Evolutionary conservation across 2,113 vertebrate species (phyloP), one percentile per base, ranked within the genome.

Genomic region (Daubentonia madagascariensis): DNA sequence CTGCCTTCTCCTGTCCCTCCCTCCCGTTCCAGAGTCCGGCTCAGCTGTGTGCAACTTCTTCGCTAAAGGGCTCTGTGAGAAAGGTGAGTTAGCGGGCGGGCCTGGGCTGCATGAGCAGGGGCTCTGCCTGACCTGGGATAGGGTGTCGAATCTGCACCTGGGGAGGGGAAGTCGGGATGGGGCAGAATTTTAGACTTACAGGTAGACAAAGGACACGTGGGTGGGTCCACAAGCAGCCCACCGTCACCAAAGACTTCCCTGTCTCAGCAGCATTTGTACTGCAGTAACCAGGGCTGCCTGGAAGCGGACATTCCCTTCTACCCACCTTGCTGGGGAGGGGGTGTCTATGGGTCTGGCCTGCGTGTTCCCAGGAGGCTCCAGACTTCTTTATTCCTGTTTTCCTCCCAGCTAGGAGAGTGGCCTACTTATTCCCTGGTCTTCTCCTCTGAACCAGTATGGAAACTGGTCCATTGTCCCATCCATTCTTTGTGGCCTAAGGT

Each of bases 1-100:
- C 54, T 23, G 1, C 14, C 14, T 8, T 40, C n/a, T 32, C 35
- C 23, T 25, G 63, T 9, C 37, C 57, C 52, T 61, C 57, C 25
- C 59, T 63, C 8, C 17, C 35, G 54, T 6, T 7, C 8, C 83
- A 98, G 98, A 98, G 89, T 97, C 79, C 0, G 40, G 80, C 40
- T 95, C 35, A 0, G 94, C 96, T 0, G 54, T 96, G 80, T 97
- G 98, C 0, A 70, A 75, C 52, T 70, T 97, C 91, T 98, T 97
- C 61, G 4, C 89, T 10, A 17, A 20, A 89, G 97, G 97, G 35
- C 68, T 97, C 22, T 91, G 92, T 52, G 83, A 48, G 18, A 98
- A 96, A 90, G 96, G 83, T 83, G 89, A 93, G 93, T 63, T 1
- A 0, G 22, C 30, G 4, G 61, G 28, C 1, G 12, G 63, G 45